phyloP scores from a whole-genome alignment of 2,797 vertebrate genomes.

The Aldrovandia affinis region DNA sequence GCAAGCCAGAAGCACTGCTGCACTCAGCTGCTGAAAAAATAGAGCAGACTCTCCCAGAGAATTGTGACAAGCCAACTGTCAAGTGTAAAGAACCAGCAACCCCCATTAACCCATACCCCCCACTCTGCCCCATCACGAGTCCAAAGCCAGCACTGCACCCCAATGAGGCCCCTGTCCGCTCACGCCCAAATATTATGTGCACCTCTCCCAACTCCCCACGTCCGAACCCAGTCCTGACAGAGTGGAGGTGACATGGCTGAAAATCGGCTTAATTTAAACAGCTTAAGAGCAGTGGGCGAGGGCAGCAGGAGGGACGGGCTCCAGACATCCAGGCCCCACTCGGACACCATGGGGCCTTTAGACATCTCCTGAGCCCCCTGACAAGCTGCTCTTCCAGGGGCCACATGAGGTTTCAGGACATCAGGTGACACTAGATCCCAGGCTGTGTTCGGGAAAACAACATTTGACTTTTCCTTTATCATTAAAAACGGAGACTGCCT shows the following conservation, averaged over 20 bases:
- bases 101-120: not conserved
- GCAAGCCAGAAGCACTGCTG: not conserved
- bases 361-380: not conserved
- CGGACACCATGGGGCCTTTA: conserved; percentile 40
- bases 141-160: not conserved
- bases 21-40: not conserved
- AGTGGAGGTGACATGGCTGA: conserved; percentile 48
- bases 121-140: not conserved
- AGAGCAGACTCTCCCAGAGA: not conserved
- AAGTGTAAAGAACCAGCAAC: not conserved
- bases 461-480: not conserved
- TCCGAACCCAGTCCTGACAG: conserved; percentile 49
- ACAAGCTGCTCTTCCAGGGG: not conserved
- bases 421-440: not conserved
- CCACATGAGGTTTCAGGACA: not conserved
- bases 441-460: not conserved
- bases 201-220: conserved; percentile 43
- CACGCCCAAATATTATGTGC: conserved; percentile 48
- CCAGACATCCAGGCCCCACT: not conserved
- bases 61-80: not conserved
- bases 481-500: not conserved
- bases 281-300: not conserved
- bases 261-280: conserved; percentile 60
- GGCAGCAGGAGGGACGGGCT: not conserved
- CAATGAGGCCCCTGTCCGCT: not conserved